phyloP scores from a whole-genome alignment of 1,140 invertebrate genomes.

The Batillaria attramentaria region DNA sequence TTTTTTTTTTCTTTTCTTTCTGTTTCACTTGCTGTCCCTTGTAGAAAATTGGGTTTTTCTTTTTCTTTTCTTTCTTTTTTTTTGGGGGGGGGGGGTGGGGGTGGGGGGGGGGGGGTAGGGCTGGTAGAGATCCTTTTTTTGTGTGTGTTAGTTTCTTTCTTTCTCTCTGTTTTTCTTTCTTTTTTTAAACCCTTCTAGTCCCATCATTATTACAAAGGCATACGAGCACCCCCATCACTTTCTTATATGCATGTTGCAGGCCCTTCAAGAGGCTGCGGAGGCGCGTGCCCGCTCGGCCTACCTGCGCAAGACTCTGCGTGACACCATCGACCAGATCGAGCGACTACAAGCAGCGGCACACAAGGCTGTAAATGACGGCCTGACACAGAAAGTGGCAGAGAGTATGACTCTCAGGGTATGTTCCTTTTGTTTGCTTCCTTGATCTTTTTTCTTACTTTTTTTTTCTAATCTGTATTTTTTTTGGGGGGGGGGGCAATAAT shows the following conservation, averaged over 20 bases:
- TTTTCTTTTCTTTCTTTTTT: too few relatives aligned
- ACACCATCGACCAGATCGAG: constrained; percentile 62
- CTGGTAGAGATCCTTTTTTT: too few relatives aligned
- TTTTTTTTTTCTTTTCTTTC: too few relatives aligned
- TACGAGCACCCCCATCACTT: neutral
- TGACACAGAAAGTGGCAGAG: constrained; percentile 68
- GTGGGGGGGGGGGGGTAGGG: too few relatives aligned
- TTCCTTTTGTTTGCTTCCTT: constrained; percentile 1
- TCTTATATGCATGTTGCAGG: constrained; percentile 14
- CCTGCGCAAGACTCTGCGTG: constrained; percentile 59
- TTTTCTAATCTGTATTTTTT: too few relatives aligned
- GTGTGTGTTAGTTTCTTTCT: neutral
- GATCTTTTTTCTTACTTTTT: neutral
- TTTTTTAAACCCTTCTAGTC: neutral
- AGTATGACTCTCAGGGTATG: constrained; percentile 67
- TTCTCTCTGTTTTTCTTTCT: neutral
- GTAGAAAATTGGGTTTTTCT: too few relatives aligned
- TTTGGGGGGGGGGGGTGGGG: too few relatives aligned
- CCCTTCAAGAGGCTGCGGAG: constrained; percentile 63
- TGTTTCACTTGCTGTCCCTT: too few relatives aligned
- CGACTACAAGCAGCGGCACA: constrained; percentile 66
- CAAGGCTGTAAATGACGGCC: constrained; percentile 69
- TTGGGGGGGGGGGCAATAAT: too few relatives aligned
- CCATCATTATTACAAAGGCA: neutral
- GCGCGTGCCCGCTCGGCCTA: constrained; percentile 58